Base-by-base conservation (phyloP, 1,140 invertebrate genomes). In the Drosophila pandora region DNA sequence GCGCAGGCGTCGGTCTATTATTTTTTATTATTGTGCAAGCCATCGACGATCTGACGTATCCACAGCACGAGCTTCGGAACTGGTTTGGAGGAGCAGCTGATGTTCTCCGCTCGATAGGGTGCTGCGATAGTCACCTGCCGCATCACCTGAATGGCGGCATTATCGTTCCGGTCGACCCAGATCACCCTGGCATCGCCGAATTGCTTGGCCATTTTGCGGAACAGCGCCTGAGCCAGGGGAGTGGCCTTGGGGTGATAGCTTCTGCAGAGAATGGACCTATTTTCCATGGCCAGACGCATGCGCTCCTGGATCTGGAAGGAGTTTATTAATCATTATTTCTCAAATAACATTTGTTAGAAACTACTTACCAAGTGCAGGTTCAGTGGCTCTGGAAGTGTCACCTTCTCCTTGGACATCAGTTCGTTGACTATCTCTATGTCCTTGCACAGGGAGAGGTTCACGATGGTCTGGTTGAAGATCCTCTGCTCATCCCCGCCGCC, bases 371-470 rank as follows among this genome's bases (percentile, higher is more conserved):
- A 41, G 5, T n/a, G 17, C 2, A 78, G 0, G 56, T 83, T 61
- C 3, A 83, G 39, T 0, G n/a, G 52, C 13, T 41, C 63, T 10
- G 53, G 37, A 0, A 30, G 43, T 0, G 13, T 21, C 0, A 61
- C 6, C 0, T 17, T 17, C 0, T 61, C 55, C 22, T 39, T 7
- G 2, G 53, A 3, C 28, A 45, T 34, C 8, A 45, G 25, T 32
- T 83, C 79, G 22, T 59, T 41, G 2, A 83, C n/a, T 2, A 83
- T 83, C 10, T 75, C 49, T 13, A 83, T 23, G 10, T 63, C 65
- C n/a, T 52, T 47, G 76, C 79, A 83, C 43, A 67, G 23, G 17
- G 48, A 13, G 2, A 72, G 55, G 12, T 72, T 72, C 3, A 72
- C 55, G 6, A 72, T 72, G n/a, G 47, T 59, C 23, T 52, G 6